These are phyloP conservation scores for Falco punctatus DNA, from an alignment of 2,113 vertebrate genomes.

Conservation along the genomic window DNA sequence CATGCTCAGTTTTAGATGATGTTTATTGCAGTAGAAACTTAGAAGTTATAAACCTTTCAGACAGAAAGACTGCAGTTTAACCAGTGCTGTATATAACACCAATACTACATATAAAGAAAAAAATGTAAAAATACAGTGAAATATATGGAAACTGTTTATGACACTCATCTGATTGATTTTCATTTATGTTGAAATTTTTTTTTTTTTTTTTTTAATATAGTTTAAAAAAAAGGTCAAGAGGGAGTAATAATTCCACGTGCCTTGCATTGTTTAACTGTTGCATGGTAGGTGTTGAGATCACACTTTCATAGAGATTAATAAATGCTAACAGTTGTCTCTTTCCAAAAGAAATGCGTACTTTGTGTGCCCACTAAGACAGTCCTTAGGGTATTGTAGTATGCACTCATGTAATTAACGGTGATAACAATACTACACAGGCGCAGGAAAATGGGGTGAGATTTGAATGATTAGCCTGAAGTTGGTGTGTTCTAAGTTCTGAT, in stretches of 20 bases:
- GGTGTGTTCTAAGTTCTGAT: neutral
- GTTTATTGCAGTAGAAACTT: neutral
- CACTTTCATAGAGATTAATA: neutral
- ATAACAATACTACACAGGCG: neutral
- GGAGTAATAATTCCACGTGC: neutral
- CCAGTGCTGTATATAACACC: neutral
- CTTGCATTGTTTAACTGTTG: neutral
- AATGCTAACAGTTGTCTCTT: neutral
- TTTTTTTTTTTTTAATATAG: neutral
- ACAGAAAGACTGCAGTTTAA: neutral
- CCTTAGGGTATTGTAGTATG: rapidly evolving
- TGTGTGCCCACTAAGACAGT: neutral
- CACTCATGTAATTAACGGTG: neutral
- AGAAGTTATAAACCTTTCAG: neutral
- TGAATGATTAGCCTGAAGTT: neutral
- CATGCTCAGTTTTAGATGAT: neutral
- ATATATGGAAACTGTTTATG: neutral
- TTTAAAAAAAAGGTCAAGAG: neutral
- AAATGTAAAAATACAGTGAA: neutral
- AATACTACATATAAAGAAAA: neutral
- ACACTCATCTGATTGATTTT: neutral
- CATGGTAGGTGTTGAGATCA: neutral
- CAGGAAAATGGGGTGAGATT: neutral
- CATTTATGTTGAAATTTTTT: neutral
- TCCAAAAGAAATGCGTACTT: neutral